phyloP scores from a whole-genome alignment of 2,888 invertebrate genomes.

The Mesorhabditis spiculigera region DNA sequence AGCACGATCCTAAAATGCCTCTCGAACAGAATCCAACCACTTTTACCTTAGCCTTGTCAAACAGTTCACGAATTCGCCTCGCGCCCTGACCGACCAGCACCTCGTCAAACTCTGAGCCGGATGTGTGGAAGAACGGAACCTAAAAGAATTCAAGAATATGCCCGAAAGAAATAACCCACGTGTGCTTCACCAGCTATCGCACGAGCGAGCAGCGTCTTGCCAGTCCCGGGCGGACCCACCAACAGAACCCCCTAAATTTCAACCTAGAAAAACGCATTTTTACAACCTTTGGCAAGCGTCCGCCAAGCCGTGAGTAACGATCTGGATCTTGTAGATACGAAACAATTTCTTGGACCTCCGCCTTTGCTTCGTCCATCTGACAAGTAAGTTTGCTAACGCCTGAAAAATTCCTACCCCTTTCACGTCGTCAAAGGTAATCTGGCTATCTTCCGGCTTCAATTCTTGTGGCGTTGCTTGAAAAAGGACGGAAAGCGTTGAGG shows the following conservation, averaged over 20 bases:
- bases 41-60: slow-evolving; percentile 61
- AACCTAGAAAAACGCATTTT: no score
- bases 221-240: slow-evolving; percentile 73
- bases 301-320: slow-evolving; percentile 79
- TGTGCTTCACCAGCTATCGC: slow-evolving; percentile 96
- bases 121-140: slow-evolving; percentile 97
- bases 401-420: slow-evolving; percentile 71
- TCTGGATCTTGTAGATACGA: slow-evolving; percentile 92
- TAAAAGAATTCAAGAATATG: slow-evolving; percentile 53
- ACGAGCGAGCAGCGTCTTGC: slow-evolving; percentile 90
- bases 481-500: neutral
- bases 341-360: slow-evolving; percentile 91
- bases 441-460: slow-evolving; percentile 91
- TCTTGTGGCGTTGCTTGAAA: slow-evolving; percentile 66
- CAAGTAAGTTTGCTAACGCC: neutral
- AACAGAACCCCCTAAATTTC: slow-evolving; percentile 62
- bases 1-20: slow-evolving; percentile 60
- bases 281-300: slow-evolving; percentile 80
- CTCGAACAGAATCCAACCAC: slow-evolving; percentile 18
- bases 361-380: slow-evolving; percentile 89
- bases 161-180: slow-evolving; percentile 7
- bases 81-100: slow-evolving; percentile 96
- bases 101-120: slow-evolving; percentile 98
- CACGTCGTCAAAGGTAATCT: slow-evolving; percentile 91
- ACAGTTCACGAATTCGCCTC: slow-evolving; percentile 83